Evolutionary conservation across 1,140 invertebrate genomes (phyloP).

Genomic region (Diploscapter pachys): DNA sequence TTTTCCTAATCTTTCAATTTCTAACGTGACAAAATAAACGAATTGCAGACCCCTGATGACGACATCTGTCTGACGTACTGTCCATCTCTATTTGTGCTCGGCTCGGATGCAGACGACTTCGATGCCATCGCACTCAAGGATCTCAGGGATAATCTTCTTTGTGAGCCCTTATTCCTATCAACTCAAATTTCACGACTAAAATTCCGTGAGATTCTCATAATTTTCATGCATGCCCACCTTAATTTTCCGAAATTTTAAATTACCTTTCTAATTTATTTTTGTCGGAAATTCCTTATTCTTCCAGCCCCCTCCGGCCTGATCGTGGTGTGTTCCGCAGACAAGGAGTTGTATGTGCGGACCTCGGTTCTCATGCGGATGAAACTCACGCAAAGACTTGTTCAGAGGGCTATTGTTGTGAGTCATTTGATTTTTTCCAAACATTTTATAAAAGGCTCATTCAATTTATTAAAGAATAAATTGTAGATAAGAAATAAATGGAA

Average conservation of each 20-base stretch:
- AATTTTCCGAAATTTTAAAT: not conserved
- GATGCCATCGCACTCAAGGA: slow-evolving; percentile 7
- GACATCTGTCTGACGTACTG: slow-evolving; percentile 35
- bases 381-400: slow-evolving; percentile 11
- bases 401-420: slow-evolving; percentile 11
- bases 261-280: not conserved
- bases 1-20: too few species aligned
- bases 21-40: too few species aligned
- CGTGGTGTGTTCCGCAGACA: not conserved
- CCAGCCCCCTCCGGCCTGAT: slow-evolving; percentile 4
- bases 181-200: not conserved
- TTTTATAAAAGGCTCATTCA: not conserved
- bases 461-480: not conserved
- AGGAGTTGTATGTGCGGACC: not conserved
- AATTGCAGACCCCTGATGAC: slow-evolving; percentile 13
- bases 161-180: not conserved
- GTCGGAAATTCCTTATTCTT: not conserved
- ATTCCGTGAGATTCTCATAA: not conserved
- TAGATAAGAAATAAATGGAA: not conserved
- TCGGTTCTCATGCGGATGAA: not conserved
- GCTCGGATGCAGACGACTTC: slow-evolving; percentile 14
- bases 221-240: not conserved
- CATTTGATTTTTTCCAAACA: not conserved
- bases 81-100: slow-evolving; percentile 30
- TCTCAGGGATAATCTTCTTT: not conserved